These are phyloP conservation scores for Cettia cetti DNA, from an alignment of 2,113 vertebrate genomes.

Conservation along the genomic window DNA sequence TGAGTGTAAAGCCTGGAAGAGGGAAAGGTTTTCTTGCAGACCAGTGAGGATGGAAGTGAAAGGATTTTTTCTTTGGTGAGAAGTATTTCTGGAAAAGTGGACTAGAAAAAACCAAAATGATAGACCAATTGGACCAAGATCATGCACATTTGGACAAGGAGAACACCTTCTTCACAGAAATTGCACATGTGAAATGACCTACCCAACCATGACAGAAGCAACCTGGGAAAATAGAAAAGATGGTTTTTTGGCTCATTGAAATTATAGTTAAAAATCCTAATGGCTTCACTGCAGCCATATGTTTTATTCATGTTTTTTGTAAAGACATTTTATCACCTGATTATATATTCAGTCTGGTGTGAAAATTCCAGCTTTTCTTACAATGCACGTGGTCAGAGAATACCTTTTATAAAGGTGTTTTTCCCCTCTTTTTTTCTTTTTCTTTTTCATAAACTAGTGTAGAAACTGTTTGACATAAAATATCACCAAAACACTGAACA, in stretches of 20 bases:
- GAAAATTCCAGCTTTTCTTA: neutral
- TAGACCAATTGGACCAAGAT: neutral
- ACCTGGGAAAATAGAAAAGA: neutral
- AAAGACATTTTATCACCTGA: neutral
- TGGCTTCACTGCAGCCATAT: neutral
- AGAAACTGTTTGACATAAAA: neutral
- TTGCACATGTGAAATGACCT: fast-evolving
- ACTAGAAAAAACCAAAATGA: neutral
- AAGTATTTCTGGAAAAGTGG: neutral
- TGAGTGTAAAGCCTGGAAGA: neutral
- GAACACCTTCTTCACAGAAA: neutral
- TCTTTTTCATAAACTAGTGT: neutral
- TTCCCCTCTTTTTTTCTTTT: fast-evolving
- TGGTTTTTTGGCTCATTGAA: neutral
- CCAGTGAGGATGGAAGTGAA: neutral
- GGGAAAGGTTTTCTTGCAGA: neutral
- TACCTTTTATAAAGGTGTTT: neutral
- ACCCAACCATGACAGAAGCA: neutral
- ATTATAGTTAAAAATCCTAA: neutral
- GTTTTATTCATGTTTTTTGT: neutral
- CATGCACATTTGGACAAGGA: neutral
- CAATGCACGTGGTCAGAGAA: neutral
- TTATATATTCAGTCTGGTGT: neutral
- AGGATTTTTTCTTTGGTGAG: neutral
- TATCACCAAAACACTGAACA: neutral